phyloP scores from a whole-genome alignment of 2,113 vertebrate species.

The Gavia stellata region DNA sequence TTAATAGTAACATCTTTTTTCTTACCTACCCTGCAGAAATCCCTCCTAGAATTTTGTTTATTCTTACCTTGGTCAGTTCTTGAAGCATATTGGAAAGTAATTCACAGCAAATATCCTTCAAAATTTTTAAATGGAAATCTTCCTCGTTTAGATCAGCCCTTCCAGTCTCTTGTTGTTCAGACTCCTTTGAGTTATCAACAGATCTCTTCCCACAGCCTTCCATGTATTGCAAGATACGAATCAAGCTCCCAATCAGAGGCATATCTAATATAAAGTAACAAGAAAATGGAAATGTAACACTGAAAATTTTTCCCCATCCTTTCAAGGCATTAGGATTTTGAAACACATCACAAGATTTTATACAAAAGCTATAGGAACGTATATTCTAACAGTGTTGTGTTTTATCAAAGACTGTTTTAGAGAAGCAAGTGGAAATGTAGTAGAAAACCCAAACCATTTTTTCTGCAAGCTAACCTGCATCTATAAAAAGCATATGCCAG shows the following conservation, averaged over 20 bases:
- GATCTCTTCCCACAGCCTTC: conserved; percentile 69
- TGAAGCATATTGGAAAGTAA: conserved; percentile 84
- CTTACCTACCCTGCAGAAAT: background rate
- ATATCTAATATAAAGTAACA: conserved; percentile 66
- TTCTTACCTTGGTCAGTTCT: conserved; percentile 75
- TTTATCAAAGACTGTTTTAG: background rate
- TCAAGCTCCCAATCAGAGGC: conserved; percentile 80
- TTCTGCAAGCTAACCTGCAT: background rate
- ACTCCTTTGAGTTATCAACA: conserved; percentile 24
- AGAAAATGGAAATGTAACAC: background rate
- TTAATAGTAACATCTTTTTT: background rate
- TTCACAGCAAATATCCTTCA: conserved; percentile 86
- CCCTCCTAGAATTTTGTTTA: background rate
- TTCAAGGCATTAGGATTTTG: background rate
- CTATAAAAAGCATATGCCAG: background rate
- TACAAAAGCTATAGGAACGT: background rate
- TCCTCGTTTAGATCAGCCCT: conserved; percentile 46
- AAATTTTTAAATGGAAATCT: conserved; percentile 82
- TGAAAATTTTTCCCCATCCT: background rate
- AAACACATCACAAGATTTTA: background rate
- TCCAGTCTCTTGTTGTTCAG: conserved; percentile 25
- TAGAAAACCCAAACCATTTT: background rate
- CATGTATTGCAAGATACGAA: conserved; percentile 82
- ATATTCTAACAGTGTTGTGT: background rate
- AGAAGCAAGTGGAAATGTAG: background rate